Percentiles rank a stretch among this genome's conserved stretches.
Evolutionary conservation across 1,140 invertebrate species (phyloP).

Genomic region (Apis mellifera): Amel_HAv3.1 CM009937.2:5900001-5900500

Average conservation of each 20-base stretch:
- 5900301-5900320: background rate
- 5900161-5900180: background rate
- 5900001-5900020: too few species aligned
- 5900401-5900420: background rate
- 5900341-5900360: slow-evolving; percentile 18
- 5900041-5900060: too few species aligned
- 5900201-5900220: background rate
- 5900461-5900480: background rate
- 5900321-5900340: background rate
- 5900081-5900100: background rate
- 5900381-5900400: background rate
- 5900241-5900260: background rate
- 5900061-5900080: too few species aligned
- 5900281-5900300: background rate
- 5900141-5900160: background rate
- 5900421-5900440: too few species aligned
- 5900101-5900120: background rate
- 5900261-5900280: background rate
- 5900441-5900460: background rate
- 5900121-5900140: background rate
- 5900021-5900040: too few species aligned
- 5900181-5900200: background rate
- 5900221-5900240: background rate
- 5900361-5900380: background rate
- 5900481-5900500: background rate